These are phyloP conservation scores for Spinus pinus DNA, from an alignment of 2,797 vertebrate genomes.

Conservation along the genomic window DNA sequence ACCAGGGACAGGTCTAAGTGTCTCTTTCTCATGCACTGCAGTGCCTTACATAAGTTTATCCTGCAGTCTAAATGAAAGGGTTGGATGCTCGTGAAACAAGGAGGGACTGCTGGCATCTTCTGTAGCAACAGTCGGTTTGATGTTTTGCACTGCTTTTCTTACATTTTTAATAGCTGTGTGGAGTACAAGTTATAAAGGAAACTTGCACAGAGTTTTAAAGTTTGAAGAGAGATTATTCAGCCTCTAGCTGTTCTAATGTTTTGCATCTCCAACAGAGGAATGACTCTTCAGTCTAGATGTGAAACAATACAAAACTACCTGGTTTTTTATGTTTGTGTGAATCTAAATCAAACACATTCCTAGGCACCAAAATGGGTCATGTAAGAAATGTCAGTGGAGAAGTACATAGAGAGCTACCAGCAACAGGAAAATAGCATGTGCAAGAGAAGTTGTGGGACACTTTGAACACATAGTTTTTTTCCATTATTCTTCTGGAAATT, in stretches of 20 bases:
- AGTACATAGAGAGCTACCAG: not conserved
- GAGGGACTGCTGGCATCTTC: not conserved
- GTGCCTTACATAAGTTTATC: conserved; percentile 69
- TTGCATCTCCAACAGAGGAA: not conserved
- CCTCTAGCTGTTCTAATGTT: not conserved
- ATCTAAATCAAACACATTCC: not conserved
- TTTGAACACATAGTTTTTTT: not conserved
- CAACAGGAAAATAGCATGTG: not conserved
- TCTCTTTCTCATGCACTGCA: conserved; percentile 41
- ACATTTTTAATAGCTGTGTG: not conserved
- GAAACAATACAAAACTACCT: not conserved
- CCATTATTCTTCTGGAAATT: not conserved
- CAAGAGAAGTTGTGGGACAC: not conserved
- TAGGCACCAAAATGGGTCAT: not conserved
- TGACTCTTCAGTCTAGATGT: not conserved
- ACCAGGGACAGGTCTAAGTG: not conserved
- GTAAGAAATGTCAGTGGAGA: not conserved
- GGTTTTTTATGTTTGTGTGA: not conserved
- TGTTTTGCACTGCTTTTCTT: not conserved
- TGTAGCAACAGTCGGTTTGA: not conserved
- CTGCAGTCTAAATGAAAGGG: conserved; percentile 33
- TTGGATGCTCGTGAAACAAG: not conserved
- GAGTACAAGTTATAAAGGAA: not conserved
- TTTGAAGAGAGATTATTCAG: not conserved
- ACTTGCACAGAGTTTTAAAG: not conserved